These are phyloP conservation scores for Calcarius lapponicus DNA, from an alignment of 2,797 vertebrate genomes.

Conservation along the genomic window DNA sequence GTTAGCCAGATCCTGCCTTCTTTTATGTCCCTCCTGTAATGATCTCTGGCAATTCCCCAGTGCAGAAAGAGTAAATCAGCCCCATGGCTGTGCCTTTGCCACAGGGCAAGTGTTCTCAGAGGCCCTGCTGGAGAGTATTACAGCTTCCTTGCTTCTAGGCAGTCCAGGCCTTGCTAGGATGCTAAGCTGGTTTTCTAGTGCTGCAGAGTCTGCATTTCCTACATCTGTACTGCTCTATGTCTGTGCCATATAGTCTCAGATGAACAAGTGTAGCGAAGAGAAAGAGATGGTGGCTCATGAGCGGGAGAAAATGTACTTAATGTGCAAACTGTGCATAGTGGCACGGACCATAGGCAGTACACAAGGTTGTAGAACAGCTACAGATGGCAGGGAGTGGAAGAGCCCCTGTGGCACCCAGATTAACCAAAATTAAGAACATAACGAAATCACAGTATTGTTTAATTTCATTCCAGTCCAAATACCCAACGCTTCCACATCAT, in stretches of 20 bases:
- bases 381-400: not conserved
- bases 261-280: not conserved
- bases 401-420: not conserved
- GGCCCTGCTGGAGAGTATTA: not conserved
- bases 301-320: not conserved
- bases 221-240: not conserved
- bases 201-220: not conserved
- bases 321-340: not conserved
- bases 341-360: not conserved
- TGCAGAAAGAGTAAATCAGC: not conserved
- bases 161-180: not conserved
- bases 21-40: not conserved
- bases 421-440: not conserved
- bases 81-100: not conserved
- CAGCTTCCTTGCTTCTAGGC: not conserved
- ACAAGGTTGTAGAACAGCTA: not conserved
- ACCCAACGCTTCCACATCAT: not conserved
- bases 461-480: not conserved
- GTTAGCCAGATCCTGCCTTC: slow-evolving; percentile 30
- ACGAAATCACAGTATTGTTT: not conserved
- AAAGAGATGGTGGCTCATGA: not conserved
- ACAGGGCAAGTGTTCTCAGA: not conserved
- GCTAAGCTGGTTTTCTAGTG: not conserved
- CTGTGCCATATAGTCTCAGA: not conserved
- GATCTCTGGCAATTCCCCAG: not conserved